Evolutionary conservation across 2,113 vertebrate species (phyloP), one percentile per base, ranked within the genome.

Genomic region (Oryzias melastigma): DNA sequence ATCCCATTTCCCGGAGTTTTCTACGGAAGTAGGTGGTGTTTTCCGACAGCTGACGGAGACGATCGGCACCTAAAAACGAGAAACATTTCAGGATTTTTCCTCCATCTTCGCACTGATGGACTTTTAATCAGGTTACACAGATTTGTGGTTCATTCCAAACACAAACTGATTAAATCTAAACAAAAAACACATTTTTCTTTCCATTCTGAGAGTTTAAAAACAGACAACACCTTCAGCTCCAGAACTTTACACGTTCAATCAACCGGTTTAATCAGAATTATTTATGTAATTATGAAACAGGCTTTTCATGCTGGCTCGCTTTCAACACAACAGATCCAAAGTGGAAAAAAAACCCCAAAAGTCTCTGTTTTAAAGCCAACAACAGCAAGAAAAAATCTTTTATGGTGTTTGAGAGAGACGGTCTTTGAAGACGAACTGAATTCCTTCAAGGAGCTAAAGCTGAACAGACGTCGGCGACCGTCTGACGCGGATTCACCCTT

Each of bases 11-110:
- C 4, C 90, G 89, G 66, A 99, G 93, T 71, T 91, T 91, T 60
- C 93, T 92, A 70, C 97, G 93, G 87, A 99, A 99, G 73, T 97
- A 99, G 19, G 78, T 92, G 0, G 94, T 97, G 83, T 98, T 98
- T 61, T 95, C 93, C 4, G 95, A 94, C 52, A 99, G 90, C 86
- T 96, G 94, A 29, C 90, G 88, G 62, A 98, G 84, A 52, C 95
- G 93, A 1, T 93, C 88, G 41, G 85, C 92, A 71, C 96, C 97
- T 96, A 76, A 19, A 82, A 25, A 7, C 4, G 2, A 58, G 24
- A 7, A 7, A 1, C 1, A 12, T 12, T 2, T 35, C 35, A 12
- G 35, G 35, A 35, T 12, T 35, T 35, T 35, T 8, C 29, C 29
- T 7, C 29, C 29, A 35, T 7, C 29, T 35, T 8, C 10, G 7